Evolutionary conservation across 2,888 invertebrate genomes (phyloP), one percentile per base, ranked within the genome.

Genomic region (Nemurella pictetii): DNA sequence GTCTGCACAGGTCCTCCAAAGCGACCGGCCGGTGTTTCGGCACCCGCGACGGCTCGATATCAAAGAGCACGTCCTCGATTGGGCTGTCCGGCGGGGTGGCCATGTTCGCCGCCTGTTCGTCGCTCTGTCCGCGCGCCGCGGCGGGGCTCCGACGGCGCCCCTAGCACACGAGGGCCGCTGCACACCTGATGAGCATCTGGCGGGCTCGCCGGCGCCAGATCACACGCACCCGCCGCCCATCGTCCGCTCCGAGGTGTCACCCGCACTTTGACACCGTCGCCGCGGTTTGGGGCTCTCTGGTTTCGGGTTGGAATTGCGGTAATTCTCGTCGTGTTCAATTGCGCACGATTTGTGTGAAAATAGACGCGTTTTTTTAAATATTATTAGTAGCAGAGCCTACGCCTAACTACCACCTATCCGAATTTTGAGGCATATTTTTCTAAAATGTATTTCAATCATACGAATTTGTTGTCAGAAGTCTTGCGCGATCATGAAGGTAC

Each of bases 41-140:
- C 27, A 94, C 93, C 88, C 96, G 92, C 89, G 94, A 94, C 87
- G 95, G 95, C 90, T 96, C 96, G 90, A 96, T 93, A 89, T 96
- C 96, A 90, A 95, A 96, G 87, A 96, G 95, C 88, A 95, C 95
- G 91, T 96, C 96, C 90, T 96, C 96, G 87, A 95, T 94, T 87
- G 96, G 96, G 87, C 96, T 96, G 87, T 96, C 96, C 86, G 96
- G 96, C 87, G 96, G 96, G 87, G 96, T 96, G 88, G 96, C 95
- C 96, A 96, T 96, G 32, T 55, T 20, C n/a, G n/a, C n/a, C n/a
- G n/a, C n/a, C n/a, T n/a, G n/a, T n/a, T n/a, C n/a, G n/a, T n/a
- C n/a, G n/a, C n/a, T n/a, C n/a, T n/a, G n/a, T n/a, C n/a, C n/a
- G n/a, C n/a, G n/a, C n/a, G n/a, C n/a, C n/a, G n/a, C n/a, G 55